Conservation (phyloP, 2,797 vertebrate genomes). For the Pseudotriccus pelzelni region DNA sequence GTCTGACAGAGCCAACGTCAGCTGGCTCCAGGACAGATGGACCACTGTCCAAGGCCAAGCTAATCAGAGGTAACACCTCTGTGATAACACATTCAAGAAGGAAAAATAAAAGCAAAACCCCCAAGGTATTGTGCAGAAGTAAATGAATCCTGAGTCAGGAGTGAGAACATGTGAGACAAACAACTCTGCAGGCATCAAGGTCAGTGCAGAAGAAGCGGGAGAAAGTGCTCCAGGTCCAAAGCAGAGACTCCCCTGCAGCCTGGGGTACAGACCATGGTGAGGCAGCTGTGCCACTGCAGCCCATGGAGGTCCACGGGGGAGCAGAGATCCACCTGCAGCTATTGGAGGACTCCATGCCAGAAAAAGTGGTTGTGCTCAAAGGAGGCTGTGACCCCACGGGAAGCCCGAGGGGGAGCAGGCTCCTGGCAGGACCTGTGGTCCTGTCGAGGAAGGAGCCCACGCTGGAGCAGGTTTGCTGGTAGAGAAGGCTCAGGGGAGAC, state of each 20-base stretch:
- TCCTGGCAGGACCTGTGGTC: neutral
- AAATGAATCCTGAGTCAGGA: neutral
- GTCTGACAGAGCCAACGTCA: too few species aligned
- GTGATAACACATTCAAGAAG: neutral
- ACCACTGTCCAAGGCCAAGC: neutral
- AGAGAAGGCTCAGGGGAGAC: too few species aligned
- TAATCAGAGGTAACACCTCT: neutral
- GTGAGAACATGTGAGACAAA: neutral
- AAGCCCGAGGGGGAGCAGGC: neutral
- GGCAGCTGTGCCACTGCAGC: neutral
- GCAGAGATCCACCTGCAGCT: neutral
- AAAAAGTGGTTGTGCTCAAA: neutral
- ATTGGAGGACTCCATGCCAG: neutral
- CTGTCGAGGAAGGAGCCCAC: neutral
- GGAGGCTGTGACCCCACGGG: neutral
- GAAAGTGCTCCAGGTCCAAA: neutral
- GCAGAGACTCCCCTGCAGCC: neutral
- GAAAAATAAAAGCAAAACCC: neutral
- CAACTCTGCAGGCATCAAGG: neutral
- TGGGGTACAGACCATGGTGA: neutral
- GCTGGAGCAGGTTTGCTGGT: neutral
- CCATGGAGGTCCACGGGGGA: neutral
- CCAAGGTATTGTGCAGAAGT: neutral
- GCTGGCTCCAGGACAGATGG: neutral
- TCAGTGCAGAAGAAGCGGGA: neutral